phyloP scores from a whole-genome alignment of 23 tunicate species.

The Trididemnum nubilum region DNA sequence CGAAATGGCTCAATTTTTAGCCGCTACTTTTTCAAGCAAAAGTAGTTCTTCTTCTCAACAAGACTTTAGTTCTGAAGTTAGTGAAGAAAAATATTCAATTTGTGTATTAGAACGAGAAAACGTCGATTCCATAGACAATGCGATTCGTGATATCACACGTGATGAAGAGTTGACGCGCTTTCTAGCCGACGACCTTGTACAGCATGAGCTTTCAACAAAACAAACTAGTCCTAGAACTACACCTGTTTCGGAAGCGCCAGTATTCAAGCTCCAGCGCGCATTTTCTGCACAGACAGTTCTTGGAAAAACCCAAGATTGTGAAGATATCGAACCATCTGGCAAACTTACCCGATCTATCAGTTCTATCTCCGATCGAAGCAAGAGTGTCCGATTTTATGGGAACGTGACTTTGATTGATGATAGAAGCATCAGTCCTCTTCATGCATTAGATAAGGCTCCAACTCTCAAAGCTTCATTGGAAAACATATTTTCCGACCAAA shows the following conservation, averaged over 20 bases:
- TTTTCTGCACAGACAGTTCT: background rate
- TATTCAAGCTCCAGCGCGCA: background rate
- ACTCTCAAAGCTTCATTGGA: constrained; percentile 30
- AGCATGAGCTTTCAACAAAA: background rate
- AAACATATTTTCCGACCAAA: constrained; percentile 23
- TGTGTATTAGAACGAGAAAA: background rate
- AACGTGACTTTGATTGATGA: constrained; percentile 55
- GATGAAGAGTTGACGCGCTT: constrained; percentile 40
- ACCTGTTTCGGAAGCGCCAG: background rate
- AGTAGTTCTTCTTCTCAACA: background rate
- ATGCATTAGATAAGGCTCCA: constrained; percentile 16
- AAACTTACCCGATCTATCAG: constrained; percentile 11
- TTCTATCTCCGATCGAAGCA: constrained; percentile 15
- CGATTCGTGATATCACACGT: constrained; percentile 29
- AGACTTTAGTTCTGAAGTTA: background rate
- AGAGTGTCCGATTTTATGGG: constrained; percentile 51
- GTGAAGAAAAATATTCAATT: background rate
- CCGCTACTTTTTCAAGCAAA: background rate
- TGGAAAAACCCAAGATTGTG: background rate
- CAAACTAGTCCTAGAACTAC: background rate
- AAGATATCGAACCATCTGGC: background rate
- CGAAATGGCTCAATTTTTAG: background rate
- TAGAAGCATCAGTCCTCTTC: constrained; percentile 2
- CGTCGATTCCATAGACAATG: constrained; percentile 9
- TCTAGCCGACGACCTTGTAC: constrained; percentile 37